These are phyloP conservation scores for Terrapene triunguis DNA, from an alignment of 2,113 vertebrate species.

Conservation along the genomic window DNA sequence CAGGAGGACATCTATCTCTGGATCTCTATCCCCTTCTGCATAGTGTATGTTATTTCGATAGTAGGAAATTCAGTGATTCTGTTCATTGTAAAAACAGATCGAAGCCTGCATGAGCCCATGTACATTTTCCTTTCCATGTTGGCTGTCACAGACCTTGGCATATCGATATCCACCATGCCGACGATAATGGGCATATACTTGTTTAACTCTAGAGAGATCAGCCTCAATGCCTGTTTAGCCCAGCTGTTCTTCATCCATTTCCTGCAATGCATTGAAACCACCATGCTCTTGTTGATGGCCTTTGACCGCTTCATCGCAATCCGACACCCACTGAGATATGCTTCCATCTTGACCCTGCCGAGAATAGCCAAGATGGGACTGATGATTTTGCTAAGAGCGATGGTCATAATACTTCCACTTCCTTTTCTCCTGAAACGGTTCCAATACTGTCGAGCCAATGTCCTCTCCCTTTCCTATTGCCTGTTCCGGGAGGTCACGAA, in stretches of 20 bases:
- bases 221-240: not conserved
- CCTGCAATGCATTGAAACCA: no score
- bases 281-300: no score
- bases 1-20: not conserved
- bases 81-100: not conserved
- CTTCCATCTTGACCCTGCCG: no score
- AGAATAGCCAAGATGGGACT: no score
- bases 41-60: not conserved
- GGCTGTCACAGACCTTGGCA: not conserved
- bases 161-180: not conserved
- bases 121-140: not conserved
- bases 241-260: not conserved
- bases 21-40: not conserved
- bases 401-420: no score
- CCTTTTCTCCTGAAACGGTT: no score
- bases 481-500: no score
- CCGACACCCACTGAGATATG: no score
- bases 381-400: no score
- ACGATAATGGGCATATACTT: not conserved
- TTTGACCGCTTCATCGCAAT: no score
- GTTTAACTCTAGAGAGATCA: not conserved
- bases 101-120: not conserved
- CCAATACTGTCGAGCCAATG: no score
- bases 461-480: no score
- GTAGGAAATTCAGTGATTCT: not conserved